Base-by-base conservation (phyloP, 2,113 vertebrate species). In the Phocoena phocoena region DNA sequence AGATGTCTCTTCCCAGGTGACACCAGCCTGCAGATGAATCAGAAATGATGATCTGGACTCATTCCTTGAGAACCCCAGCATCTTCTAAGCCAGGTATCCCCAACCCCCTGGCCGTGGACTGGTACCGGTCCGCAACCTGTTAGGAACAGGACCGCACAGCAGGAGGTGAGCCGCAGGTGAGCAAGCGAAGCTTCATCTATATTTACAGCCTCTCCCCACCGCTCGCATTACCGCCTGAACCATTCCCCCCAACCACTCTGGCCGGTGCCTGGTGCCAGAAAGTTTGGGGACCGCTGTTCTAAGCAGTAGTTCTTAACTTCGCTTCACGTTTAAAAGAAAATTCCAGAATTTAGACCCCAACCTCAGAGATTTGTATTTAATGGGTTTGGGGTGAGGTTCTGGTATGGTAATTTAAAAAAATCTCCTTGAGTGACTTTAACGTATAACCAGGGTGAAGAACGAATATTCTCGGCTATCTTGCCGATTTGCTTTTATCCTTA, bases 401-500 rank as follows among this genome's bases (percentile, higher is more conserved):
- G 55, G 28, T 62, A 12, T 28, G 6, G n/a, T 17, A 88, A 68
- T 80, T 73, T 50, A 0, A 31, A 23, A 73, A 73, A 41, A 33
- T 20, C 60, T 97, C 60, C 20, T 53, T 74, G 58, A 93, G 80
- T 87, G 55, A 92, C 83, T 89, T 80, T 83, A 91, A 76, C 62
- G 36, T 47, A 21, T 1, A 5, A 47, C 5, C 33, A 91, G 83
- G 74, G 38, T 63, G 50, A 93, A 70, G 65, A 62, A 77, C 41
- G 26, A 14, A 62, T 70, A 28, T 58, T 86, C 63, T 58, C 62
- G 73, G 41, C 83, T 82, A 8, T 81, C 23, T 79, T 79, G 36
- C 33, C 5, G 28, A 44, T 96, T 80, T n/a, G n/a, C 60, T 91
- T 62, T 85, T n/a, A 74, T 84, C 41, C 73, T 93, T 38, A 77